Evolutionary conservation across 1,140 invertebrate genomes (phyloP), one percentile per base, ranked within the genome.

Genomic region (Trichonephila clavata): DNA sequence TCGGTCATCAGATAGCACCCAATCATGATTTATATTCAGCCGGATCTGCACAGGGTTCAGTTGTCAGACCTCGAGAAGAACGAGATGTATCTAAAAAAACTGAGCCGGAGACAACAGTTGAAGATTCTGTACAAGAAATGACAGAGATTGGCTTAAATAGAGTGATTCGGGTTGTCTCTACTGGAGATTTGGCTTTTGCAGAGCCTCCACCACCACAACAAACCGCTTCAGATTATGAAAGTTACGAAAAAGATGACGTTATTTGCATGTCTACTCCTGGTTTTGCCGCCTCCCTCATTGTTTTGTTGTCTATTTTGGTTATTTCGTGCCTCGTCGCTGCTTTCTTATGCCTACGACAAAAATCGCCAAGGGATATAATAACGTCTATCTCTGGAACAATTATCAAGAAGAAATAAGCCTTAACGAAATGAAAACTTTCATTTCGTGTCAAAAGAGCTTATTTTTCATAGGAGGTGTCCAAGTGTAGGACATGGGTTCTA

Each of bases 261-360:
- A 98, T 99, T 89, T 99, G 98, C 95, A 98, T 99, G 98, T 98
- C 98, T 0, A 98, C 98, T 5, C 97, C 98, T 20, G 98, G 98
- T 1, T 99, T 99, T 95, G 97, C 98, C 57, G 97, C 98, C 14
- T 98, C 98, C 20, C 96, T 99, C 14, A 97, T 98, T 43, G 96
- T 98, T 18, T 96, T 99, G 13, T 96, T 98, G 43, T 97, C 97
- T 71, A 97, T 98, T 81, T 96, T 99, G 81, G 96, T 98, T 32
- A 97, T 97, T 61, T 98, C 98, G 6, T 98, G 98, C 95, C 96
- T 98, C 13, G 96, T 98, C 65, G 98, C 98, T 39, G 97, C 97
- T 3, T 97, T 98, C 94, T 96, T 99, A 4, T 95, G 94, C 65
- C 71, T 95, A 14, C 81, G 95, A 65, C 93, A 94, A 77, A 94